phyloP scores from a whole-genome alignment of 1,140 invertebrate species.

The Cephus cinctus region DNA sequence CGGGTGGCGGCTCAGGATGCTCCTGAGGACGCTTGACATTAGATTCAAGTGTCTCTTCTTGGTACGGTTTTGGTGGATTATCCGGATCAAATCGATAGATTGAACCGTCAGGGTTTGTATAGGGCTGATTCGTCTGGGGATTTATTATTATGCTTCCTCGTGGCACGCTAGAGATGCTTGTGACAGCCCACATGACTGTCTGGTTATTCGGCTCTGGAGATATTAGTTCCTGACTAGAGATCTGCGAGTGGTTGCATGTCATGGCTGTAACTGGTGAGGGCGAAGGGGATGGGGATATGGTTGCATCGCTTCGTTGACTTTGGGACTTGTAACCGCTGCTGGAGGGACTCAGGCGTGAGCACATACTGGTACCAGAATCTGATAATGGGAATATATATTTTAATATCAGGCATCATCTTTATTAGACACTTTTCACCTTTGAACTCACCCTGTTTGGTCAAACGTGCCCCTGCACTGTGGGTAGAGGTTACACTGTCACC shows the following conservation, averaged over 20 bases:
- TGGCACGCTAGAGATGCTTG: conserved; percentile 77
- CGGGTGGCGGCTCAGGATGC: no score
- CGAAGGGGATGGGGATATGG: conserved; percentile 63
- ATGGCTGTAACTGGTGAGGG: conserved; percentile 64
- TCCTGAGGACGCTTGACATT: conserved; percentile 15
- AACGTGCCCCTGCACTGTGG: conserved; percentile 56
- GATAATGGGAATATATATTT: no score
- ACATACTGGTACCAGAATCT: conserved; percentile 70
- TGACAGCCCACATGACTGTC: conserved; percentile 80
- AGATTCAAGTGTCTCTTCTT: conserved; percentile 23
- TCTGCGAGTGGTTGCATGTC: conserved; percentile 45
- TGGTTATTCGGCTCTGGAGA: conserved; percentile 36
- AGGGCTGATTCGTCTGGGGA: conserved; percentile 65
- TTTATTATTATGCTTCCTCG: conserved; percentile 84
- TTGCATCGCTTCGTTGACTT: conserved; percentile 69
- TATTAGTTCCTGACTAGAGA: conserved; percentile 47
- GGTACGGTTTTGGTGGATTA: conserved; percentile 59
- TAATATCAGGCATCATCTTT: no score
- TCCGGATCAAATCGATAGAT: conserved; percentile 74
- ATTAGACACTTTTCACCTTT: not conserved
- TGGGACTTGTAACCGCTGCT: conserved; percentile 79
- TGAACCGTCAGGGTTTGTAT: conserved; percentile 53
- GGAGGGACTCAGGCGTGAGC: conserved; percentile 74
- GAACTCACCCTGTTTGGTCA: conserved; percentile 69
- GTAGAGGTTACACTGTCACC: conserved; percentile 58